A percentile compares a stretch with the other conserved stretches of the same genome.
Conservation (phyloP, 2,797 vertebrate genomes). For the Gambelia wislizenii region DNA sequence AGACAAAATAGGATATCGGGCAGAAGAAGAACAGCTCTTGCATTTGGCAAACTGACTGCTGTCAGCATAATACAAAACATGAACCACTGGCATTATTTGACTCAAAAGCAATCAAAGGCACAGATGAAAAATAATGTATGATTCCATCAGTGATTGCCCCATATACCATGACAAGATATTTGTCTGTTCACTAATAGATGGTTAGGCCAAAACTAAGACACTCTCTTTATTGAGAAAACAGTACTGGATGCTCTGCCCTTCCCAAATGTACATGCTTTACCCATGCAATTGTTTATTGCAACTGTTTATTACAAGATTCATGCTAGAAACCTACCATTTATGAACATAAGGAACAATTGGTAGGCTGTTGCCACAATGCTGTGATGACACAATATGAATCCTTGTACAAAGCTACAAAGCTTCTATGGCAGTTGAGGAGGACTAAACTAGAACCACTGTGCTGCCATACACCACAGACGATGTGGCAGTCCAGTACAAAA, state of each 20-base stretch:
- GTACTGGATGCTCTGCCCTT: neutral
- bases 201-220: neutral
- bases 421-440: too few species aligned
- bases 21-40: neutral
- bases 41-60: conserved; percentile 1
- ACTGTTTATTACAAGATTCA: neutral
- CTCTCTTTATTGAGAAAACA: neutral
- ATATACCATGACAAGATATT: accelerated
- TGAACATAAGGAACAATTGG: too few species aligned
- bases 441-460: neutral
- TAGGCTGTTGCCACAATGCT: neutral
- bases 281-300: neutral
- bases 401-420: neutral
- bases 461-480: neutral
- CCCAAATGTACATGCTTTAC: neutral
- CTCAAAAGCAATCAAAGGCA: neutral
- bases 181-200: neutral
- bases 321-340: neutral
- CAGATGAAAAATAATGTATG: neutral
- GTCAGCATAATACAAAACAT: neutral
- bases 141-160: neutral
- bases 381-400: neutral
- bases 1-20: accelerated
- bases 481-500: neutral
- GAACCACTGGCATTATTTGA: neutral